Evolutionary conservation across 2,888 invertebrate species (phyloP), one percentile per base, ranked within the genome.

Genomic region (Fissipunctia ypsillon): DNA sequence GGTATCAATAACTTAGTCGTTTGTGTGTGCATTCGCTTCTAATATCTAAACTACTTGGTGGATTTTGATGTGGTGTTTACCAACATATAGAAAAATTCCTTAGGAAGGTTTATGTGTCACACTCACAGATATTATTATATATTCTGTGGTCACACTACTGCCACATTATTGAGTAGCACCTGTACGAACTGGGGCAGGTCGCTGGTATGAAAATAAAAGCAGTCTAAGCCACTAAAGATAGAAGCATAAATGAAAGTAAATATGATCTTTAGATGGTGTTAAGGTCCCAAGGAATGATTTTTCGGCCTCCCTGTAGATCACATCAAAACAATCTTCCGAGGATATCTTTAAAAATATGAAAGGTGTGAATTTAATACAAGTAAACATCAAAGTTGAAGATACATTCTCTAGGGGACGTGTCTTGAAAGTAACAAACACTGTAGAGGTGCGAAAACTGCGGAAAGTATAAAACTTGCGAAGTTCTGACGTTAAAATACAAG

Each of bases 401-500:
- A 60, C n/a, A 41, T 22, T 41, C 65, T 41, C 75, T 14, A 7
- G 38, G 54, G 80, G 22, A 7, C 10, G 3, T 31, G n/a, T 54
- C 31, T 41, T 43, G 16, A 67, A 43, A 70, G 50, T 25, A 35
- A 4, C 48, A 54, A 61, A 52, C 68, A 80, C 45, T 56, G 64
- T 16, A 63, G 41, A 57, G 71, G 61, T 63, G 57, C 38, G 19
- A 74, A 48, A 41, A 48, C n/a, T 64, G 43, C 31, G 14, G 77
- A 41, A 60, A 57, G 22, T 54, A 63, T 43, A 19, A 69, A 73
- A 79, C 35, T 83, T 59, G 22, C 10, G 31, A 52, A 75, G 52
- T 63, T 73, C 52, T 41, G 16, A 84, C 71, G 67, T 75, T 74
- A 35, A 60, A 70, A 67, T 59, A 60, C 59, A 80, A 80, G 59